phyloP scores from a whole-genome alignment of 2,797 vertebrate genomes.

The Limnodromus scolopaceus region DNA sequence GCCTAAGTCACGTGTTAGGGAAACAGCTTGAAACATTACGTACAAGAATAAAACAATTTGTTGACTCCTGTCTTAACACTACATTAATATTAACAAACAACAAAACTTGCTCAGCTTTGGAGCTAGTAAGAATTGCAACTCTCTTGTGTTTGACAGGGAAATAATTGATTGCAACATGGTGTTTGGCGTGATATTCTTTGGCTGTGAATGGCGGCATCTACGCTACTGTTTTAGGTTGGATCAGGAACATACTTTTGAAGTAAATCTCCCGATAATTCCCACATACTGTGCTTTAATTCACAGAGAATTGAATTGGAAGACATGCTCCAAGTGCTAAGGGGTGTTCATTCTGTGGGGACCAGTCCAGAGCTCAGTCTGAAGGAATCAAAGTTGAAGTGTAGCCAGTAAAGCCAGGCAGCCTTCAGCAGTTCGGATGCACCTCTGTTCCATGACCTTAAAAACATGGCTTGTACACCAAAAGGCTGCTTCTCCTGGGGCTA shows the following conservation, averaged over 20 bases:
- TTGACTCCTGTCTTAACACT: not conserved
- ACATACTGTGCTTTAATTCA: not conserved
- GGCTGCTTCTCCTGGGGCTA: not conserved
- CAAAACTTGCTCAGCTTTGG: not conserved
- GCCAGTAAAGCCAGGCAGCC: not conserved
- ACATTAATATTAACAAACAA: not conserved
- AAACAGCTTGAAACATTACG: not conserved
- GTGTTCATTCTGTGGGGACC: not conserved
- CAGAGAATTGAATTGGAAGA: not conserved
- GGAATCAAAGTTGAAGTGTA: not conserved
- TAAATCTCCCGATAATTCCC: not conserved
- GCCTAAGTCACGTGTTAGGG: accelerated
- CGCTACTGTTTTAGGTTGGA: not conserved
- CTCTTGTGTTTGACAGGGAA: not conserved
- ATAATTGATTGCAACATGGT: not conserved
- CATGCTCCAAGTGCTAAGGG: not conserved
- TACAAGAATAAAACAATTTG: not conserved
- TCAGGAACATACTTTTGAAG: not conserved
- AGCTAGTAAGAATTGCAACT: not conserved
- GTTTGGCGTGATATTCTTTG: not conserved
- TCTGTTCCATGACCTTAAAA: not conserved
- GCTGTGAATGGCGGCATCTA: not conserved
- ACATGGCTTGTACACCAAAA: not conserved
- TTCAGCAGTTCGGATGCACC: not conserved
- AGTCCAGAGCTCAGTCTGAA: not conserved